A percentile compares a stretch with the other conserved stretches of the same genome.
phyloP scores from a whole-genome alignment of 2,797 vertebrate species.

The Hippocampus kuda region DNA sequence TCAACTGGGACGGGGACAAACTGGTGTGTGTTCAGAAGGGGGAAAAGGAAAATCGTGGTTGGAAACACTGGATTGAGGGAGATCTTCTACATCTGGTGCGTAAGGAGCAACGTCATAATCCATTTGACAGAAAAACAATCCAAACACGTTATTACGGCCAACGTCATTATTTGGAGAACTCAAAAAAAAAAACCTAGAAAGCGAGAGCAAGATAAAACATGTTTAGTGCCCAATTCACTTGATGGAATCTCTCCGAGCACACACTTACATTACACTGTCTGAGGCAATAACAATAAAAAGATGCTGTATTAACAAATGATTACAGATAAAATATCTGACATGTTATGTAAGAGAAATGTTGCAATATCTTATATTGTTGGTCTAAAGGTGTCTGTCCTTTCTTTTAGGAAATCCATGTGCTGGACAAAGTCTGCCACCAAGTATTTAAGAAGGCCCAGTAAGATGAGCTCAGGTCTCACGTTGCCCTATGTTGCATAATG shows the following conservation, averaged over 20 bases:
- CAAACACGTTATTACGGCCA: not conserved
- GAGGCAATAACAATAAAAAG: constrained; percentile 20
- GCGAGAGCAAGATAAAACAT: not conserved
- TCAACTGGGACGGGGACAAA: constrained; percentile 86
- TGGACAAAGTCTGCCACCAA: constrained; percentile 84
- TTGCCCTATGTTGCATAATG: not conserved
- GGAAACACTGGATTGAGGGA: constrained; percentile 93
- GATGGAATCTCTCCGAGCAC: not conserved
- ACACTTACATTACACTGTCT: not conserved
- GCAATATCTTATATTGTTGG: constrained; percentile 21
- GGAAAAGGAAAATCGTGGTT: constrained; percentile 89
- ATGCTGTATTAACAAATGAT: not conserved
- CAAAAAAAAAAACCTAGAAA: not conserved
- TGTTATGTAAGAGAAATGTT: constrained; percentile 21
- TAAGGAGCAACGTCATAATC: not conserved
- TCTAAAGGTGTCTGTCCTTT: constrained; percentile 43
- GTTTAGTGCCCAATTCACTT: not conserved
- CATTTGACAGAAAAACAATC: not conserved
- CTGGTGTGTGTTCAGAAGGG: constrained; percentile 86
- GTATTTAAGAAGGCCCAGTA: constrained; percentile 75
- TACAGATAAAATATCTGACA: not conserved
- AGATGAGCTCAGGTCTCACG: not conserved
- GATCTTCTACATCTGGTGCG: constrained; percentile 83
- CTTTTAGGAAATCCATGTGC: constrained; percentile 76
- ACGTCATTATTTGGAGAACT: not conserved